A percentile compares a stretch with the other conserved stretches of the same genome.
Conservation (phyloP, 2,888 invertebrate species). For the Allacma fusca region DNA sequence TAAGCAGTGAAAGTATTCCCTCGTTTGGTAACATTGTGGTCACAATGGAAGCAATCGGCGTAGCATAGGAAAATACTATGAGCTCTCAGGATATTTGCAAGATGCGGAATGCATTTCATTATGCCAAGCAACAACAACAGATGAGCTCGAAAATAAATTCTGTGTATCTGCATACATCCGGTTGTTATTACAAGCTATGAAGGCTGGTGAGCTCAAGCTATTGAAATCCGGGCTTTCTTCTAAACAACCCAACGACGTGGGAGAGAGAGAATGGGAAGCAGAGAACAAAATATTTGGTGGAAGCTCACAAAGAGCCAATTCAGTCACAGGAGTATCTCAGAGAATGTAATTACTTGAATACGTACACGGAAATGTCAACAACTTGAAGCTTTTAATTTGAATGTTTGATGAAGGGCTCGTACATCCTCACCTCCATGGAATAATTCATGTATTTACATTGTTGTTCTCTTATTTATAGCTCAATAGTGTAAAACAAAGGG, state of each 20-base stretch:
- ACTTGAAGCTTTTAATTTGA: not conserved
- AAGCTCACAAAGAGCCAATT: not conserved
- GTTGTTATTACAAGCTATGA: not conserved
- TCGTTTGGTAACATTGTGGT: not conserved
- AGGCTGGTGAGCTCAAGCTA: not conserved
- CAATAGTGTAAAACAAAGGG: not conserved
- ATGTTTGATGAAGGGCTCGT: not conserved
- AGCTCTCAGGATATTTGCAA: not conserved
- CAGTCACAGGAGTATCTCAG: not conserved
- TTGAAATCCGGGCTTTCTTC: not conserved
- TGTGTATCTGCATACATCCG: not conserved
- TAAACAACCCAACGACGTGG: not conserved
- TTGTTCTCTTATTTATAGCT: not conserved
- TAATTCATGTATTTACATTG: not conserved
- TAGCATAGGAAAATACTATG: not conserved
- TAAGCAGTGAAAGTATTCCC: too few relatives aligned
- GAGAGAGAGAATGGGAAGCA: not conserved
- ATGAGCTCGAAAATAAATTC: not conserved
- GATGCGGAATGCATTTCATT: not conserved
- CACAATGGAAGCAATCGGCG: not conserved
- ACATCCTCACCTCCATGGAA: not conserved
- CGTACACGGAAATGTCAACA: not conserved
- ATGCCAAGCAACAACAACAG: conserved; percentile 1
- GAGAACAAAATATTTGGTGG: not conserved
- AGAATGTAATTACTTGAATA: not conserved